Percentiles rank a stretch among this genome's conserved stretches.
These are phyloP conservation scores for Cepaea hortensis DNA, from an alignment of 2,888 invertebrate genomes.

Conservation along the genomic window DNA sequence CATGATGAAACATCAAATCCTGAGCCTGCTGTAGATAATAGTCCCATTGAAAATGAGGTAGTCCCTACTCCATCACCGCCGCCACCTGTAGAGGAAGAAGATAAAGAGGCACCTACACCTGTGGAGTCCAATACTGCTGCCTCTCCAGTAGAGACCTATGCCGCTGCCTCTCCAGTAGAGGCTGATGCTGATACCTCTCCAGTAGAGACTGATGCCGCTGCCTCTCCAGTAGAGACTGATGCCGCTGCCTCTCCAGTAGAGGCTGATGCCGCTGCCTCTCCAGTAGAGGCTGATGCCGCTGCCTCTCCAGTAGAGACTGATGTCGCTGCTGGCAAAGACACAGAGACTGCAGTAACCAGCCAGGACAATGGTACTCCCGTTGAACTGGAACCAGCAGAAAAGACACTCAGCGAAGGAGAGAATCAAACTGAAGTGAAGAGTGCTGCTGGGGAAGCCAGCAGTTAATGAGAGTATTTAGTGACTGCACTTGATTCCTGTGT, in stretches of 20 bases:
- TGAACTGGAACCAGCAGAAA: not conserved
- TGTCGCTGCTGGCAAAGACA: no score
- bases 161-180: no score
- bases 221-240: not conserved
- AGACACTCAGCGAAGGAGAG: not conserved
- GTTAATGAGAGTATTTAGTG: conserved; percentile 2
- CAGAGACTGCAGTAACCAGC: not conserved
- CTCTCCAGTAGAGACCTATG: not conserved
- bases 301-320: not conserved
- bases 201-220: no score
- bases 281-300: not conserved
- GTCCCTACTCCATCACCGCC: not conserved
- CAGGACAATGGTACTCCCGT: not conserved
- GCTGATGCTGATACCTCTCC: no score
- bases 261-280: not conserved
- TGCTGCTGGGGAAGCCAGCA: not conserved
- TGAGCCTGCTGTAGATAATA: not conserved
- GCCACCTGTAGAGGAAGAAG: not conserved
- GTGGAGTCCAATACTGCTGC: not conserved
- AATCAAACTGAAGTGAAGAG: not conserved
- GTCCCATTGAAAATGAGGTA: not conserved
- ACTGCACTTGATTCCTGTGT: not conserved
- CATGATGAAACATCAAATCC: conserved; percentile 18
- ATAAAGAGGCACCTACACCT: not conserved
- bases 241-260: not conserved